Base-by-base conservation (phyloP, 2,888 invertebrate species). In the Argyra leucocephala region DNA sequence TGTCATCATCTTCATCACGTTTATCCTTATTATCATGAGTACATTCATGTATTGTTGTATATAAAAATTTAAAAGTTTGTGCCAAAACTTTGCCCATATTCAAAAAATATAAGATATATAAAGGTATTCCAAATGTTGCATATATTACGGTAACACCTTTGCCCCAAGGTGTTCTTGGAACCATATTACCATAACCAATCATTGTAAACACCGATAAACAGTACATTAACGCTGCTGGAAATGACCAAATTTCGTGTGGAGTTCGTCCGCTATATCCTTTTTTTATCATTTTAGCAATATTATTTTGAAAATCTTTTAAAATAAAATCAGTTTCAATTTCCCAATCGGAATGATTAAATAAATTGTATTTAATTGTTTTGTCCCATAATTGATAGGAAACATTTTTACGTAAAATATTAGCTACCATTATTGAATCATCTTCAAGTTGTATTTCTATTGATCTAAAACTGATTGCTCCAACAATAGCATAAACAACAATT, bases 151-250 rank as follows among this genome's bases (percentile, higher is more conserved):
- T 92, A 10, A 88, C 85, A 5, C 89, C 86, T 79, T 92, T 93
- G 2, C 93, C 93, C 87, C 88, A 88, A 0, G 86, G 82, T 0
- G 92, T 92, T 71, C 86, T 85, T 0, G 93, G 93, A 15, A 91
- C 88, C 78, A 92, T 85, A 76, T 92, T 92, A 0, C 93, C 93
- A 75, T 93, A 93, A 3, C 93, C 93, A 71, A 93, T 92, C 93
- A 93, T 93, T 5, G 93, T 93, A 74, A 93, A 92, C 7, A 93
- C 88, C 24, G 92, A 92, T 15, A 93, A 78, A 31, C 90, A 92
- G 76, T 90, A 94, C 92, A 93, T 93, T 4, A 93, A 78, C 0
- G 93, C 91, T 0, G 91, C 91, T 0, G 93, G 91, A 72, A 92
- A 92, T 0, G 89, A 88, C 93, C 93, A 94, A 65, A 88, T 85